These are phyloP conservation scores for Malachius bipustulatus DNA, from an alignment of 2,888 invertebrate species.

Conservation along the genomic window DNA sequence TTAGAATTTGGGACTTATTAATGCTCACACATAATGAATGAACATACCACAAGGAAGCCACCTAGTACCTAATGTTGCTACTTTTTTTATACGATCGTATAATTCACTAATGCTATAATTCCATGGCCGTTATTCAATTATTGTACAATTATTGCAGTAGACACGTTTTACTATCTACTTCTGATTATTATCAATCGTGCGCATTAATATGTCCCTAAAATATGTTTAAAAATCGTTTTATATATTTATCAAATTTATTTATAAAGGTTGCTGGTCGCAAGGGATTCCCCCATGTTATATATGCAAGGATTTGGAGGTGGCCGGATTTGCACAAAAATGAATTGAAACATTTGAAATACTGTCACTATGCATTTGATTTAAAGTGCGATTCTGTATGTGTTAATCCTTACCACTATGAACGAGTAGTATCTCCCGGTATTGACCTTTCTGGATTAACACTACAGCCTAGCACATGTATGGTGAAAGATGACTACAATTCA, in stretches of 20 bases:
- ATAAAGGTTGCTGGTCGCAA: conserved; percentile 87
- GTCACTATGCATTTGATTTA: conserved; percentile 94
- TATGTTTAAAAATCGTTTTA: too few relatives aligned
- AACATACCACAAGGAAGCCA: too few relatives aligned
- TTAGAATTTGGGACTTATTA: background rate
- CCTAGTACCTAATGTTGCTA: too few relatives aligned
- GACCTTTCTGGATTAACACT: conserved; percentile 82
- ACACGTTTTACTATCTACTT: too few relatives aligned
- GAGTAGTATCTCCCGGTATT: conserved; percentile 94
- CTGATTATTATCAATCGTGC: too few relatives aligned
- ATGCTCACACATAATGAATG: too few relatives aligned
- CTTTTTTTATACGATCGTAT: too few relatives aligned
- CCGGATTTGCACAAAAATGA: conserved; percentile 98
- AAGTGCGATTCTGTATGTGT: conserved; percentile 98
- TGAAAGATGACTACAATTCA: conserved; percentile 82
- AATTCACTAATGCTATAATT: too few relatives aligned
- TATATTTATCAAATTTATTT: too few relatives aligned
- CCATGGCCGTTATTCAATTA: too few relatives aligned
- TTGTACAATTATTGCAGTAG: too few relatives aligned
- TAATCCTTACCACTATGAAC: conserved; percentile 96
- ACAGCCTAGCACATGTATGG: conserved; percentile 60
- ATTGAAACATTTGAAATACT: conserved; percentile 89
- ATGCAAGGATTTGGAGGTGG: conserved; percentile 97
- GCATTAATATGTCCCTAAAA: too few relatives aligned
- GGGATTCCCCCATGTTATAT: conserved; percentile 97